Percentiles rank a stretch among this genome's conserved stretches.
Conservation (phyloP, 2,797 vertebrate species). For the Corythornis leucogaster region DNA sequence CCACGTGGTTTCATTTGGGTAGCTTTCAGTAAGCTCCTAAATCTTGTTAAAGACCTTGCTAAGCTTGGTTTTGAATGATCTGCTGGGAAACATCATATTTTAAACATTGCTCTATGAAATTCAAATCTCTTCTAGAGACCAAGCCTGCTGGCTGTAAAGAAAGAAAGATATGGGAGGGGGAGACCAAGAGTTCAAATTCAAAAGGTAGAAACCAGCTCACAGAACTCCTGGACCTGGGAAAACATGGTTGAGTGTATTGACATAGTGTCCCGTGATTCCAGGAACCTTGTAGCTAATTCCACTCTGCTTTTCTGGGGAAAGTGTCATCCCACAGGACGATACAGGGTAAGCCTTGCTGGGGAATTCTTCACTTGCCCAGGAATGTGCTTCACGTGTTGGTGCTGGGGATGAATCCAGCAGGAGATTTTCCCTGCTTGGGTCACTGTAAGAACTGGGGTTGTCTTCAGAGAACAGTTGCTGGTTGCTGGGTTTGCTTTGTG, state of each 20-base stretch:
- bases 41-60: conserved; percentile 32
- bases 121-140: background rate
- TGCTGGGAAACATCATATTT: conserved; percentile 15
- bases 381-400: background rate
- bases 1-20: conserved; percentile 30
- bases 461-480: background rate
- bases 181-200: background rate
- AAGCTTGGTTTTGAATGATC: conserved; percentile 22
- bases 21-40: conserved; percentile 39
- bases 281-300: background rate
- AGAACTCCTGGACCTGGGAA: background rate
- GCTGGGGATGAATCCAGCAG: background rate
- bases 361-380: background rate
- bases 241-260: background rate
- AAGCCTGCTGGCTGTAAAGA: background rate
- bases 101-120: background rate
- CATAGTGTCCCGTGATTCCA: background rate
- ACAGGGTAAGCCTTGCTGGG: background rate
- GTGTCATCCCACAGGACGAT: background rate
- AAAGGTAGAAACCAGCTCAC: background rate
- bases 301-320: background rate
- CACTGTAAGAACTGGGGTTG: background rate
- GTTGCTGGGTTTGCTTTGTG: background rate
- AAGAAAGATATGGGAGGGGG: background rate
- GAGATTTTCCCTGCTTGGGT: background rate